These are phyloP conservation scores for Leptura quadrifasciata DNA, from an alignment of 2,888 invertebrate species.

Conservation along the genomic window DNA sequence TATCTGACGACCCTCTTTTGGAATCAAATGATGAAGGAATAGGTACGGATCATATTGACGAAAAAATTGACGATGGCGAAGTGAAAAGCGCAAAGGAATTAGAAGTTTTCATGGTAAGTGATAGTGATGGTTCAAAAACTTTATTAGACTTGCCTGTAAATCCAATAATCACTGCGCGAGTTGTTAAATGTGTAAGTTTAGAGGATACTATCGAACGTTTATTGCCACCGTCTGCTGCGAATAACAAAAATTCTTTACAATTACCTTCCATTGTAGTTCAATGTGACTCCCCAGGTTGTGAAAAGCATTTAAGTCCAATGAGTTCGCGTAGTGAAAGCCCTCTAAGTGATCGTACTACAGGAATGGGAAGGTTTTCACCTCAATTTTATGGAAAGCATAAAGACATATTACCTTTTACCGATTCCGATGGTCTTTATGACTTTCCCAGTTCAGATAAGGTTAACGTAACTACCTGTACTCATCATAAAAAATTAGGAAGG, in stretches of 20 bases:
- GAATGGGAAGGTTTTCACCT: constrained; percentile 82
- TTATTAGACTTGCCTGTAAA: constrained; percentile 73
- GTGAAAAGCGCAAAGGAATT: constrained; percentile 81
- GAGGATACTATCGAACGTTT: constrained; percentile 75
- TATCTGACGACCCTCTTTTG: constrained; percentile 82
- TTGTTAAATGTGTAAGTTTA: constrained; percentile 77
- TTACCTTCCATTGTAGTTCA: constrained; percentile 80
- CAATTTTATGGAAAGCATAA: constrained; percentile 83
- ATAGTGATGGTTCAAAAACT: constrained; percentile 70
- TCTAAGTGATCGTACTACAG: constrained; percentile 81
- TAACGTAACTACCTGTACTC: constrained; percentile 71
- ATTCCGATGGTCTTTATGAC: constrained; percentile 87
- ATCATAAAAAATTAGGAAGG: constrained; percentile 79
- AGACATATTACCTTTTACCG: constrained; percentile 81
- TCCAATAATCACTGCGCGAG: constrained; percentile 73
- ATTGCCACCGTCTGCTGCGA: constrained; percentile 59
- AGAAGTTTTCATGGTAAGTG: constrained; percentile 73
- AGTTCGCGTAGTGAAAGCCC: constrained; percentile 88
- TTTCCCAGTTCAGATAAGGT: constrained; percentile 85
- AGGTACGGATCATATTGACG: constrained; percentile 82
- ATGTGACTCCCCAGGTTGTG: constrained; percentile 71
- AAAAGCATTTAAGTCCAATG: constrained; percentile 79
- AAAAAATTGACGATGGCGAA: constrained; percentile 83
- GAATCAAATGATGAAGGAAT: constrained; percentile 88
- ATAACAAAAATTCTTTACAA: constrained; percentile 74